phyloP scores from a whole-genome alignment of 2,797 vertebrate species.

The Anguilla megastoma region DNA sequence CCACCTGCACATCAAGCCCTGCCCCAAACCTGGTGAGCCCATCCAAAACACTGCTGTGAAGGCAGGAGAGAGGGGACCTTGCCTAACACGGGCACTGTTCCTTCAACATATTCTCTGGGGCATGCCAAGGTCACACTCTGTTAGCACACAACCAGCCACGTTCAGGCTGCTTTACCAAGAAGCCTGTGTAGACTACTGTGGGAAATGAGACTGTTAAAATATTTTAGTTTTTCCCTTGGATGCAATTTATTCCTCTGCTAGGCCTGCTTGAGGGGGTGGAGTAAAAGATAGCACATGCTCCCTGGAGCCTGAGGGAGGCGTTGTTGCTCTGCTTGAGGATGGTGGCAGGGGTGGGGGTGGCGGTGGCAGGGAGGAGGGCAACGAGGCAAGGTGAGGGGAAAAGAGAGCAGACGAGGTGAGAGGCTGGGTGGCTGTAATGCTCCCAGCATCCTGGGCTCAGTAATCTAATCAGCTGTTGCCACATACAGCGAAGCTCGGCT shows the following conservation, averaged over 20 bases:
- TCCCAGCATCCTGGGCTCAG: conserved; percentile 50
- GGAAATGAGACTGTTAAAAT: neutral
- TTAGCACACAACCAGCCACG: conserved; percentile 24
- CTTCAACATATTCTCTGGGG: neutral
- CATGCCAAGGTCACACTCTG: conserved; percentile 24
- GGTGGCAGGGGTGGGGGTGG: neutral
- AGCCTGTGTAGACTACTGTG: neutral
- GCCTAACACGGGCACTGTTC: conserved; percentile 7
- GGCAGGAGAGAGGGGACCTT: neutral
- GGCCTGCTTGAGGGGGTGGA: neutral
- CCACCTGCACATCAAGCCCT: neutral
- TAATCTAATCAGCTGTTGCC: conserved; percentile 66
- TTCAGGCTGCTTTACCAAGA: conserved; percentile 18
- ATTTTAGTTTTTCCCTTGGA: neutral
- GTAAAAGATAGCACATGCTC: conserved; percentile 39
- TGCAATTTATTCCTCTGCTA: conserved; percentile 24
- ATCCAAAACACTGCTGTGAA: neutral
- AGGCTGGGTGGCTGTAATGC: conserved; percentile 54
- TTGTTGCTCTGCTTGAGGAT: conserved; percentile 49
- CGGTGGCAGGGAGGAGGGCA: conserved; percentile 9
- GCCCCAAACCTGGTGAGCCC: neutral
- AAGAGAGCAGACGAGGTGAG: conserved; percentile 69
- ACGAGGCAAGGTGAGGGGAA: conserved; percentile 12
- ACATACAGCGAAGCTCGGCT: conserved; percentile 36
- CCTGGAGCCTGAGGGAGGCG: conserved; percentile 59